phyloP scores from a whole-genome alignment of 2,888 invertebrate species.

The Calameuta pallipes region DNA sequence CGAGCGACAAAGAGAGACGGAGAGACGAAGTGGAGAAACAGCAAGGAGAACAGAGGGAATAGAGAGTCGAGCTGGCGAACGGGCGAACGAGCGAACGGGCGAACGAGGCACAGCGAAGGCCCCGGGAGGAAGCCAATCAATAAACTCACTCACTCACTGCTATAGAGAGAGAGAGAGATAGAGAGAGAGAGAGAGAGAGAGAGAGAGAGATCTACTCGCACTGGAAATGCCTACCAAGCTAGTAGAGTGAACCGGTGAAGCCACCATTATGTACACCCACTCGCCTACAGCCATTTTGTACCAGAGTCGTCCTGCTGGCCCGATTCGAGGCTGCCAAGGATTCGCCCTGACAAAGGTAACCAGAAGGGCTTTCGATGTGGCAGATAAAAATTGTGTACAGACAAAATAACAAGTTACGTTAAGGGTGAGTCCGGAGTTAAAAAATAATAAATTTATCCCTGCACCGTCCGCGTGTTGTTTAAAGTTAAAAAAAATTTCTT shows the following conservation, averaged over 20 bases:
- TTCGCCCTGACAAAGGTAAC: no score
- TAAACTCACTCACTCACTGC: constrained; percentile 59
- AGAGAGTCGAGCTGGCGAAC: constrained; percentile 12
- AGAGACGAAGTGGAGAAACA: constrained; percentile 23
- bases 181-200: no score
- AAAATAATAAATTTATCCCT: no score
- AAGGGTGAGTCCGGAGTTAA: no score
- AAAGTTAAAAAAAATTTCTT: no score
- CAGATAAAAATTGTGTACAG: no score
- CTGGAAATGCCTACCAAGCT: constrained; percentile 38
- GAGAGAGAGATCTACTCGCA: constrained; percentile 11
- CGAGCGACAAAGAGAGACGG: constrained; percentile 24
- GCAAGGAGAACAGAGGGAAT: constrained; percentile 24
- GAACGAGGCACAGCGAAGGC: constrained; percentile 39
- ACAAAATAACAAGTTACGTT: no score
- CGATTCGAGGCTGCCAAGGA: not conserved
- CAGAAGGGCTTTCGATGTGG: no score
- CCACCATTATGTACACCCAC: constrained; percentile 66
- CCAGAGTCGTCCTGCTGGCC: constrained; percentile 25
- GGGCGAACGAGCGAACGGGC: constrained; percentile 11
- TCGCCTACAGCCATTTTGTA: constrained; percentile 66
- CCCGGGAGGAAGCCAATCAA: constrained; percentile 65
- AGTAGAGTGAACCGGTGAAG: constrained; percentile 37
- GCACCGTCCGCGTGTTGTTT: no score
- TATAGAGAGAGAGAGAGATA: constrained; percentile 1